A percentile compares a stretch with the other conserved stretches of the same genome.
These are phyloP conservation scores for Chrysolina haemoptera DNA, from an alignment of 2,888 invertebrate species.

Conservation along the genomic window DNA sequence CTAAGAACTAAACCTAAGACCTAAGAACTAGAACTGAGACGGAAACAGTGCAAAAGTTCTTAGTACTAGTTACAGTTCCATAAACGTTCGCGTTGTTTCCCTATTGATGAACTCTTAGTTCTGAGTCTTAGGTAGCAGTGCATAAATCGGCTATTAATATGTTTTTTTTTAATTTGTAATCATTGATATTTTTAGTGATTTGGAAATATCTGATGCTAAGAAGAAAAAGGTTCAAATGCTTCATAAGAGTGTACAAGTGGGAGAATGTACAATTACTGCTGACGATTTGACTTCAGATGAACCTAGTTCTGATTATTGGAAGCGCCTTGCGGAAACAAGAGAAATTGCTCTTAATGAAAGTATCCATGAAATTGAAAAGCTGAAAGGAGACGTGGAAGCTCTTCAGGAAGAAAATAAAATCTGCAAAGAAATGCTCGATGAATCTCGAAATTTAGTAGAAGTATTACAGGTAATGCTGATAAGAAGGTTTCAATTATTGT, in stretches of 20 bases:
- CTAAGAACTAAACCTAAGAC: too few relatives aligned
- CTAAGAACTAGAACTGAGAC: too few relatives aligned
- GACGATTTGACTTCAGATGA: constrained; percentile 81
- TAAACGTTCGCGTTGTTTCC: too few relatives aligned
- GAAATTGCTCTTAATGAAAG: constrained; percentile 81
- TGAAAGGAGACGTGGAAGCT: constrained; percentile 70
- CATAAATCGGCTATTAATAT: too few relatives aligned
- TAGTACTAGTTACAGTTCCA: too few relatives aligned
- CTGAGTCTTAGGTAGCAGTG: too few relatives aligned
- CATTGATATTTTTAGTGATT: constrained; percentile 41
- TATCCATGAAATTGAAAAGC: constrained; percentile 79
- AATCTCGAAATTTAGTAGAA: constrained; percentile 82
- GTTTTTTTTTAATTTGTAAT: neutral
- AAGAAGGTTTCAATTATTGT: too few relatives aligned
- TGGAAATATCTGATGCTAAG: constrained; percentile 47
- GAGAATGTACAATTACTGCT: constrained; percentile 73
- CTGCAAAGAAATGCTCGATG: constrained; percentile 82
- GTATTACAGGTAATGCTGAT: constrained; percentile 76
- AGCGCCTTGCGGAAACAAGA: constrained; percentile 82
- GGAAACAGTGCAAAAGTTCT: too few relatives aligned
- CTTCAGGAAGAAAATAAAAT: constrained; percentile 76
- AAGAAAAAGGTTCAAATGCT: constrained; percentile 70
- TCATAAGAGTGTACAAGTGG: constrained; percentile 77
- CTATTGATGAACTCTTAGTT: too few relatives aligned
- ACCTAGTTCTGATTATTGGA: constrained; percentile 85